These are phyloP conservation scores for Cossypha heuglini DNA, from an alignment of 2,797 vertebrate genomes.

Conservation along the genomic window DNA sequence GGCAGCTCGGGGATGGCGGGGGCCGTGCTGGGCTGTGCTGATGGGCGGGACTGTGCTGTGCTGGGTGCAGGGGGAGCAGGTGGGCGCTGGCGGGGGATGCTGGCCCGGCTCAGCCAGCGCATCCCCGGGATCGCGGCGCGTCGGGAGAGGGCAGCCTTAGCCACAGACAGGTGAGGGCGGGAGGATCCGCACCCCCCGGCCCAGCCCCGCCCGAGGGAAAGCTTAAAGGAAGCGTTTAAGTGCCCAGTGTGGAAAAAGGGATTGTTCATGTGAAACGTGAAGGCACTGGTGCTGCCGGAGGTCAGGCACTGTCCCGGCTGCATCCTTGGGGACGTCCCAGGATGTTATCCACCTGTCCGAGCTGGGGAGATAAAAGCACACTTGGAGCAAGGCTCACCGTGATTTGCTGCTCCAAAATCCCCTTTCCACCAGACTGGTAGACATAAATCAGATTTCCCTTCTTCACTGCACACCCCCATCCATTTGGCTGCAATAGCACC, in stretches of 20 bases:
- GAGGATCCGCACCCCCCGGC: accelerated
- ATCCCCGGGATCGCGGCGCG: background rate
- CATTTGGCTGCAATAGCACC: accelerated
- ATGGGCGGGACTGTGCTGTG: accelerated
- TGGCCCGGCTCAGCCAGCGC: background rate
- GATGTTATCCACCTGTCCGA: accelerated
- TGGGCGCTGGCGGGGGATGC: background rate
- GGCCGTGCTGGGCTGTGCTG: no score
- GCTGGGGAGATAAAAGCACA: background rate
- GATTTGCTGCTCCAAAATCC: background rate
- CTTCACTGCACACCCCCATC: background rate
- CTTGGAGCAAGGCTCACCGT: background rate
- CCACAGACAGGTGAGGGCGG: background rate
- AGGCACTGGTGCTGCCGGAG: background rate
- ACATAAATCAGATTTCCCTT: background rate
- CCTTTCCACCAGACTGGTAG: background rate
- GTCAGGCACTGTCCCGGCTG: background rate
- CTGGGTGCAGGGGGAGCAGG: accelerated
- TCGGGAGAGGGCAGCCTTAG: slow-evolving; percentile 60
- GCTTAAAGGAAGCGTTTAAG: background rate
- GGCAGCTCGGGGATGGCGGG: accelerated
- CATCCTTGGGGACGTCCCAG: background rate
- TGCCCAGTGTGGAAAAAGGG: background rate
- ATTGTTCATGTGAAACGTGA: background rate
- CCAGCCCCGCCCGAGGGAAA: background rate